Evolutionary conservation across 2,113 vertebrate species (phyloP).

Genomic region (Dasyurus viverrinus): DNA sequence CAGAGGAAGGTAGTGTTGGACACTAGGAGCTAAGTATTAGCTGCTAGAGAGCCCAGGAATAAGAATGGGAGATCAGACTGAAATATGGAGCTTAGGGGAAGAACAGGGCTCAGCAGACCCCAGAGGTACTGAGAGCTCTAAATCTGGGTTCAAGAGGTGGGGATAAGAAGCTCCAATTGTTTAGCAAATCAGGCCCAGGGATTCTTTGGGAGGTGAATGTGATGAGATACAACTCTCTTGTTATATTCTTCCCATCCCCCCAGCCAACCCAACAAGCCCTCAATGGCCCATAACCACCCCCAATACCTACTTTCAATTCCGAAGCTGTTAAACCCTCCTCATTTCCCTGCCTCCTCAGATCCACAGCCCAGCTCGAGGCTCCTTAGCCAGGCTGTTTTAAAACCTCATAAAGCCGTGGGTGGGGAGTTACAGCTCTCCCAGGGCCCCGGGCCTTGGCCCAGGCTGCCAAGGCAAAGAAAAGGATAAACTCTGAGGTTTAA

Average conservation of each 20-base stretch:
- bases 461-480: slow-evolving; percentile 60
- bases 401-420: slow-evolving; percentile 60
- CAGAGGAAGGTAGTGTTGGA: neutral
- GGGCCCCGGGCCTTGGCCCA: slow-evolving; percentile 38
- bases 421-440: slow-evolving; percentile 62
- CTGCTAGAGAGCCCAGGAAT: neutral
- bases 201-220: neutral
- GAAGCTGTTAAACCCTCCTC: neutral
- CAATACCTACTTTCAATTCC: neutral
- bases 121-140: slow-evolving; percentile 10
- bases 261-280: neutral
- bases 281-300: slow-evolving; percentile 43
- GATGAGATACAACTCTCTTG: neutral
- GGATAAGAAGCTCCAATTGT: slow-evolving; percentile 30
- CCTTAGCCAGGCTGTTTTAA: slow-evolving; percentile 64
- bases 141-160: neutral
- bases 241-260: neutral
- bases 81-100: neutral
- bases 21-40: neutral
- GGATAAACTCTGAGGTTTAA: slow-evolving; percentile 66
- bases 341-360: slow-evolving; percentile 23
- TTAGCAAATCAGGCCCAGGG: neutral
- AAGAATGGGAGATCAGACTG: neutral
- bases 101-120: neutral
- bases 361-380: slow-evolving; percentile 12